Base-by-base conservation (phyloP, 2,888 invertebrate species). In the Leucophora obtusa region DNA sequence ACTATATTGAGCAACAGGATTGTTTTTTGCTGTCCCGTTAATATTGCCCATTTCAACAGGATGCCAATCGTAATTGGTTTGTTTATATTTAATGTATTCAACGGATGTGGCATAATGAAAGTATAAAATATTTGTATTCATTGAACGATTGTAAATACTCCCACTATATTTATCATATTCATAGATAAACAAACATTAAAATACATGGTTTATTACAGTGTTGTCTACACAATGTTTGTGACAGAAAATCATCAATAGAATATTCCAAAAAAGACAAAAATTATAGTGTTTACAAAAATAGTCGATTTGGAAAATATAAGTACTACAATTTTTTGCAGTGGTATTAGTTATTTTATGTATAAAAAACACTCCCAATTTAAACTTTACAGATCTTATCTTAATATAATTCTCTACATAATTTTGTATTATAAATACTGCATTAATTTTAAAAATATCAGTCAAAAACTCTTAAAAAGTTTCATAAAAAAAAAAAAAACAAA, bases 31-130 rank as follows among this genome's bases (percentile, higher is more conserved):
- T 47, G 11, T 38, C 11, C n/a, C 5, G 28, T 51, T 59, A 15
- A 17, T 59, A 43, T 38, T 21, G 53, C 47, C 21, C 38, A 65
- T 69, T 73, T 73, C 58, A 73, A 58, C 78, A 73, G 78, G 73
- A 79, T 73, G 78, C 21, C 69, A 62, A 51, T 59, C 63, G 69
- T 73, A 73, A 79, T 79, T 73, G 69, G 63, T 73, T 73, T 79
- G 69, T 73, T 65, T 53, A 73, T 78, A 73, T 69, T 69, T 63
- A 79, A 79, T 73, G 33, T 79, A 33, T 65, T 65, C 65, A 73
- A 65, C 73, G 73, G 73, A 73, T 73, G 65, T 65, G 65, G 50
- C 24, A 58, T 73, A 73, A 73, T 65, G 58, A 65, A 73, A 73
- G 51, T 51, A 73, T 73, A 65, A 73, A 73, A 73, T 72, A 47